Conservation (phyloP, 1,140 invertebrate genomes). For the Plectus sambesii region DNA sequence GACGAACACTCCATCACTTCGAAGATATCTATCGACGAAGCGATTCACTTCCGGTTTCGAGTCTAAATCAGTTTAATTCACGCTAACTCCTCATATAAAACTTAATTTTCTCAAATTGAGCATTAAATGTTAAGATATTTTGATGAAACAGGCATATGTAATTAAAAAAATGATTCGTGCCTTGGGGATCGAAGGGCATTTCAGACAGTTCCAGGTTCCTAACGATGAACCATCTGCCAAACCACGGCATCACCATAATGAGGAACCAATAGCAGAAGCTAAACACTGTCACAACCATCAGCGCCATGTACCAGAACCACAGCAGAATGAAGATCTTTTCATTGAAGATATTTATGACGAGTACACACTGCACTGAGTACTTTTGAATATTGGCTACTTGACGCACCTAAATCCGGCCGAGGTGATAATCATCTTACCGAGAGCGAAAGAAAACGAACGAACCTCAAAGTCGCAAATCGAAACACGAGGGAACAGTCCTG, state of each 20-base stretch:
- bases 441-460: constrained; percentile 37
- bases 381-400: constrained; percentile 46
- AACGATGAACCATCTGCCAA: constrained; percentile 32
- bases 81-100: too few relatives aligned
- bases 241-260: constrained; percentile 31
- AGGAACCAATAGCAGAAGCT: constrained; percentile 39
- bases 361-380: constrained; percentile 51
- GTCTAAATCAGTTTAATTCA: too few relatives aligned
- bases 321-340: constrained; percentile 54
- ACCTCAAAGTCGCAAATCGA: constrained; percentile 53
- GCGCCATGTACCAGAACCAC: constrained; percentile 52
- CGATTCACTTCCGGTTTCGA: constrained; percentile 25
- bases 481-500: constrained; percentile 50
- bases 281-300: constrained; percentile 47
- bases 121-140: too few relatives aligned
- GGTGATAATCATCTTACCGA: background rate
- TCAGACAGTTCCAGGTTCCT: constrained; percentile 25
- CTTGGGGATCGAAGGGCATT: constrained; percentile 32
- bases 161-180: too few relatives aligned
- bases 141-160: too few relatives aligned
- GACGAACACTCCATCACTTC: constrained; percentile 51
- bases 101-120: too few relatives aligned
- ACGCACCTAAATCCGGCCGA: constrained; percentile 35
- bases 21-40: constrained; percentile 50
- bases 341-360: constrained; percentile 53